Base-by-base conservation (phyloP, 92 coral and sea anemone genomes). In the Montipora capitata region DNA sequence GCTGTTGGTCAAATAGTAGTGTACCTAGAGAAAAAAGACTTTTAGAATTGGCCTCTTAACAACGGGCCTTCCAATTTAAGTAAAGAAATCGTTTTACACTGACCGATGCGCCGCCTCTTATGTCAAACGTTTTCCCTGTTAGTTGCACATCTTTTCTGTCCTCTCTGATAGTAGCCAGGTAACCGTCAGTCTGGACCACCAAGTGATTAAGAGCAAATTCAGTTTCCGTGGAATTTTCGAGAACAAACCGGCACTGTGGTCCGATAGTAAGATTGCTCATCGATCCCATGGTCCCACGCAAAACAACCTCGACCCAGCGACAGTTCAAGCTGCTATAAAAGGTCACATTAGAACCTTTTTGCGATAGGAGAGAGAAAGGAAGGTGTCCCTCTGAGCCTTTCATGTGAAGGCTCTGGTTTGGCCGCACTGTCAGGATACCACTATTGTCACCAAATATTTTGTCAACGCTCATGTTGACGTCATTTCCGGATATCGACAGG, bases 71-170 rank as follows among this genome's bases (percentile, higher is more conserved):
- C 0, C 52, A 45, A 45, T 9, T 59, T 78, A 35, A 7, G 44
- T 20, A 14, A 57, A n/a, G 1, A 48, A 10, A 9, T 5, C 3
- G 41, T 8, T 4, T 13, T 35, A 4, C 42, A 81, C 94, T 81
- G 76, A 97, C 99, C 91, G 45, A 95, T 20, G 96, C 98, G 27
- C 99, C 99, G 35, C 99, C 99, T 12, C 99, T 96, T 49, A 97
- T 92, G 68, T 94, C 98, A 43, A 97, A 65, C 0, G 97, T 92
- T 68, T 91, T 85, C 42, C 99, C 99, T 5, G 41, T 63, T 68
- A 97, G 18, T 71, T 77, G 79, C 49, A 94, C 92, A 74, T 73
- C 91, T 66, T 82, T 74, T 40, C 85, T 81, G 45, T 97, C 94
- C 45, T 67, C 86, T 74, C 98, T 88, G n/a, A 88, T 77, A 27